These are phyloP conservation scores for Microchirus variegatus DNA, from an alignment of 2,797 vertebrate species.

Conservation along the genomic window DNA sequence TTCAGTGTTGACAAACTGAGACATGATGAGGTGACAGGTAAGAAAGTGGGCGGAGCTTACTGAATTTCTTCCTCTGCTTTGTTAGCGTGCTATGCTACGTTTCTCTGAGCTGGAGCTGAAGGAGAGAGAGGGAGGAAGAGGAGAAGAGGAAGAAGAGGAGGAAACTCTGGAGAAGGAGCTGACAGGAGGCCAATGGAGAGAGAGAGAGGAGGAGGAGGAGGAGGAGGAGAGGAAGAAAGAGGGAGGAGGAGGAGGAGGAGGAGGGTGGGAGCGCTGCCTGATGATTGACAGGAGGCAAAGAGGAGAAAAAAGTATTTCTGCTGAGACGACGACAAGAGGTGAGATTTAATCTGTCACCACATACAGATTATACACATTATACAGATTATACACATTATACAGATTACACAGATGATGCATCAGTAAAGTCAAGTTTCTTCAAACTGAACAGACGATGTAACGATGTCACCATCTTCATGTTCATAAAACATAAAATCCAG, in stretches of 20 bases:
- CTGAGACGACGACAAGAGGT: slow-evolving; percentile 69
- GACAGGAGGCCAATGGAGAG: slow-evolving; percentile 38
- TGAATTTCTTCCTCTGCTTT: neutral
- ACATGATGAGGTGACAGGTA: no score
- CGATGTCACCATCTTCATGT: no score
- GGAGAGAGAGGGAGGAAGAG: slow-evolving; percentile 82
- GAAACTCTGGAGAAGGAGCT: slow-evolving; percentile 70
- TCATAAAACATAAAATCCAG: no score
- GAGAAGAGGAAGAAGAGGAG: slow-evolving; percentile 70
- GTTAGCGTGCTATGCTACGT: slow-evolving; percentile 92
- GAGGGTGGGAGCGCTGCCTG: slow-evolving; percentile 64
- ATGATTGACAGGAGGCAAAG: slow-evolving; percentile 48
- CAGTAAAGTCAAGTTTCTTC: no score
- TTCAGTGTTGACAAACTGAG: no score
- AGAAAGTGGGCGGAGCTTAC: no score
- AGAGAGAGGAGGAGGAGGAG: slow-evolving; percentile 5
- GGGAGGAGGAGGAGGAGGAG: slow-evolving; percentile 14
- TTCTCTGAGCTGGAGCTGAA: slow-evolving; percentile 98
- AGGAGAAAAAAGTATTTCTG: slow-evolving; percentile 49
- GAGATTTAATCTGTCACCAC: slow-evolving; percentile 51
- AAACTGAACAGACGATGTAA: no score
- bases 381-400: no score
- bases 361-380: neutral
- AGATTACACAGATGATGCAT: no score
- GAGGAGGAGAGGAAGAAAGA: slow-evolving; percentile 9